phyloP scores from a whole-genome alignment of 2,888 invertebrate genomes.

The Cheilosia urbana region DNA sequence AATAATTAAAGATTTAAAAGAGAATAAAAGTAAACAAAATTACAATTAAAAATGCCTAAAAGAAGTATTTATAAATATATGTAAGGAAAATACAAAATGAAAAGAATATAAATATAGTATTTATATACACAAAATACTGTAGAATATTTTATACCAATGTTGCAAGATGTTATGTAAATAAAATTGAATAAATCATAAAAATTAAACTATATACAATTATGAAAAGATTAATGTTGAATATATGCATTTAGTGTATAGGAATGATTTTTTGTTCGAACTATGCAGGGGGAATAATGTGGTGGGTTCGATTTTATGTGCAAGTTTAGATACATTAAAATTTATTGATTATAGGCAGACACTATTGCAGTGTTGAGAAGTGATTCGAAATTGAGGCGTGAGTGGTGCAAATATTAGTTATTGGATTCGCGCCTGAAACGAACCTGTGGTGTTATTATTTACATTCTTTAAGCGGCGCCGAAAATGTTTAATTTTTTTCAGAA shows the following conservation, averaged over 20 bases:
- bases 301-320: not conserved
- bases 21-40: constrained; percentile 16
- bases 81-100: constrained; percentile 72
- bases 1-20: constrained; percentile 59
- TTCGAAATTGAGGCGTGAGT: too few relatives aligned
- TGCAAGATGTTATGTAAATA: constrained; percentile 74
- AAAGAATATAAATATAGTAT: constrained; percentile 75
- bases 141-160: constrained; percentile 76
- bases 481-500: too few relatives aligned
- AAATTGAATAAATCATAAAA: constrained; percentile 19
- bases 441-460: too few relatives aligned
- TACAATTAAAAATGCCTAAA: constrained; percentile 66
- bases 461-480: too few relatives aligned
- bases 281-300: not conserved
- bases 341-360: too few relatives aligned
- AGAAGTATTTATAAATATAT: constrained; percentile 69
- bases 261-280: not conserved
- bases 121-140: constrained; percentile 64
- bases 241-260: constrained; percentile 26
- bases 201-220: constrained; percentile 18
- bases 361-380: too few relatives aligned
- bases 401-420: too few relatives aligned
- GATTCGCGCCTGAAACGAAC: too few relatives aligned
- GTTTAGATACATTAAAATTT: not conserved
- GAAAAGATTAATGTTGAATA: constrained; percentile 16